Base-by-base conservation (phyloP, 2,888 invertebrate species). In the Peribatodes rhomboidaria region DNA sequence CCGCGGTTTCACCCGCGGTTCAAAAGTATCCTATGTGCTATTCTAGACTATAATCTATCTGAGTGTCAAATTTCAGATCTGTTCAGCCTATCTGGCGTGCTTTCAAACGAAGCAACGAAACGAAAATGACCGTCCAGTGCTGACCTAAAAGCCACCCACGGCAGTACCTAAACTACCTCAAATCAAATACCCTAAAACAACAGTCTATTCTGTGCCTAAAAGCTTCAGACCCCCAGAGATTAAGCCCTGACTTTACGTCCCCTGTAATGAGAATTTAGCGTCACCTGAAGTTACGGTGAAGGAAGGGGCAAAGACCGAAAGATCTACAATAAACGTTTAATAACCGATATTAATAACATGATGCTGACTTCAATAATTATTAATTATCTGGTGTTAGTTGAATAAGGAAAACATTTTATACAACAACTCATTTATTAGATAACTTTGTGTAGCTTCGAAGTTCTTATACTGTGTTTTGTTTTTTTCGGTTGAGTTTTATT, bases 151-250 rank as follows among this genome's bases (percentile, higher is more conserved):
- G 10, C 22, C 6, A 33, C 39, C 22, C 52, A 47, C 49, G 22
- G 18, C 61, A 62, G 52, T 57, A 52, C 31, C 57, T 41, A 39
- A 49, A 35, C 44, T 49, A 58, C 60, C 20, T 39, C 52, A 65
- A 58, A 49, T 61, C 60, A 60, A 56, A 60, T 33, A 52, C 33
- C 52, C 58, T 64, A 54, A 54, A 64, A 59, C 64, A 54, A 58
- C 47, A 49, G 16, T 11, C 44, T 65, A 65, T 64, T 61, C 55
- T 59, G 66, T 69, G 64, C 53, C 69, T 69, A 67, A 69, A 69
- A 69, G 66, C 64, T 27, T 6, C 58, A 52, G 52, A 39, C 58
- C 65, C 61, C 65, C 35, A 46, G 66, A 66, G 69, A 68, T 68
- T 63, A 65, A 46, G 60, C 31, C 52, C 60, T 56, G 65, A 65